A percentile compares a stretch with the other conserved stretches of the same genome.
phyloP scores from a whole-genome alignment of 2,888 invertebrate species.

The Aphrophora alni region DNA sequence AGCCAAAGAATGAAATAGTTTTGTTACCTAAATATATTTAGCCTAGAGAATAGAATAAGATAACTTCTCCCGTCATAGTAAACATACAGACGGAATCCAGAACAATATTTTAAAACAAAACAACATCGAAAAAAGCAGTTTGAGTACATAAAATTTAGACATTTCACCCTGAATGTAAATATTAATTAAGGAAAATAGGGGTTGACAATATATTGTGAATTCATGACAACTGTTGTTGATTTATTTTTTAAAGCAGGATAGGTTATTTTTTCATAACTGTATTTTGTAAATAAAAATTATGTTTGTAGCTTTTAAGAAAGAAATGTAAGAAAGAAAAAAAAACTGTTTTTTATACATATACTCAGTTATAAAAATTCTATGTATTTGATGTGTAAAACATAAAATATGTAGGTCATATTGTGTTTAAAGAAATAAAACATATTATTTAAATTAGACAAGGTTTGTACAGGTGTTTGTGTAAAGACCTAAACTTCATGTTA shows the following conservation, averaged over 20 bases:
- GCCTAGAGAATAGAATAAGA: too few species aligned
- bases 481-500: too few species aligned
- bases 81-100: not conserved
- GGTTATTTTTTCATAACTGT: not conserved
- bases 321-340: not conserved
- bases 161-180: not conserved
- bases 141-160: not conserved
- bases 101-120: not conserved
- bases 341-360: not conserved
- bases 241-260: not conserved
- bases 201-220: conserved; percentile 2
- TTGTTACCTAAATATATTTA: too few species aligned
- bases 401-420: not conserved
- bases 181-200: not conserved
- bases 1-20: too few species aligned
- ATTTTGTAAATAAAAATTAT: not conserved
- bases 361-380: not conserved
- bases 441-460: not conserved
- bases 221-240: not conserved
- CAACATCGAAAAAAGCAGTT: not conserved
- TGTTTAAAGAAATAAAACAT: not conserved
- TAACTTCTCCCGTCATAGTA: too few species aligned
- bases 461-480: too few species aligned
- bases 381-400: not conserved
- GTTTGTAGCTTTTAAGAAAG: not conserved